phyloP scores from a whole-genome alignment of 2,888 invertebrate species.

The Orchestes rusci region DNA sequence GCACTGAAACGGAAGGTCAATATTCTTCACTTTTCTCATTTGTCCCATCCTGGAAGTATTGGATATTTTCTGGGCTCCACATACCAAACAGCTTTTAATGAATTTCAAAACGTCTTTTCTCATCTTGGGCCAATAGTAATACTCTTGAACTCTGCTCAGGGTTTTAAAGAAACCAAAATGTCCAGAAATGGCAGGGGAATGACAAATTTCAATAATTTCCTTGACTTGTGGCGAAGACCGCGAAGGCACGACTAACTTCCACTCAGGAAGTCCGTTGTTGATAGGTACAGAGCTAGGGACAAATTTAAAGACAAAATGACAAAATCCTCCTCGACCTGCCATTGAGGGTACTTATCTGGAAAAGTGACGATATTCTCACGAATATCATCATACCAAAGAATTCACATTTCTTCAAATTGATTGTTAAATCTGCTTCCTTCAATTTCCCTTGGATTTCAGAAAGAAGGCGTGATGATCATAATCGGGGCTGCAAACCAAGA shows the following conservation, averaged over 20 bases:
- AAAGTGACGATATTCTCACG: conserved; percentile 3
- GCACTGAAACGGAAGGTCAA: conserved; percentile 3
- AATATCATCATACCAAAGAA: conserved; percentile 9
- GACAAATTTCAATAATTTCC: conserved; percentile 13
- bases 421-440: conserved; percentile 14
- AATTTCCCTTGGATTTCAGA: conserved; percentile 6
- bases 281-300: not conserved
- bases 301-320: too few species aligned
- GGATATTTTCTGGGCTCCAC: not conserved
- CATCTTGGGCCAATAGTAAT: conserved; percentile 27
- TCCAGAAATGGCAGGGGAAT: conserved; percentile 21
- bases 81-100: not conserved
- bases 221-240: conserved; percentile 27
- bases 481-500: conserved; percentile 18
- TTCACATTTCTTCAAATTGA: too few species aligned
- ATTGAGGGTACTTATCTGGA: conserved; percentile 2
- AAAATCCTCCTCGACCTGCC: not conserved
- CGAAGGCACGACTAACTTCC: conserved; percentile 28
- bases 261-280: too few species aligned
- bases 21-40: conserved; percentile 4
- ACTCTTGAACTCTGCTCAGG: conserved; percentile 16
- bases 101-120: conserved; percentile 6
- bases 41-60: not conserved
- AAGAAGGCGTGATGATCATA: conserved; percentile 25
- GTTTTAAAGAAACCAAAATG: conserved; percentile 29